Evolutionary conservation across 2,797 vertebrate species (phyloP).

Genomic region (Scolopax rusticola): DNA sequence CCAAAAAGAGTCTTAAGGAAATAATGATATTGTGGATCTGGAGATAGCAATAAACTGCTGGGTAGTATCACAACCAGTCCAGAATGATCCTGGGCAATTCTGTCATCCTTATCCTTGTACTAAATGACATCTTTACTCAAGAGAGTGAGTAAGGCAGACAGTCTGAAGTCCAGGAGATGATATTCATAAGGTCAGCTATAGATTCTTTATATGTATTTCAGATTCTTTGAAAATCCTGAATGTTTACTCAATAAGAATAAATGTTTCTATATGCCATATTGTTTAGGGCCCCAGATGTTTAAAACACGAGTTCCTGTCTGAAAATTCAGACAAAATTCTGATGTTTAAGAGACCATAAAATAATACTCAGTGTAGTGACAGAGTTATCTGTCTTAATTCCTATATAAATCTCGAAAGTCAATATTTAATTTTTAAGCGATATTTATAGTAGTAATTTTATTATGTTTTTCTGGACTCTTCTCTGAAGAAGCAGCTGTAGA

Average conservation of each 20-base stretch:
- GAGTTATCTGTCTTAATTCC: slow-evolving; percentile 10
- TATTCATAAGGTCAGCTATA: not conserved
- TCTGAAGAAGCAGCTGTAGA: not conserved
- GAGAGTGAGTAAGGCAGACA: not conserved
- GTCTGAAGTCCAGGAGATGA: not conserved
- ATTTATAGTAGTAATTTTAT: slow-evolving; percentile 20
- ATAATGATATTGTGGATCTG: not conserved
- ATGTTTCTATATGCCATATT: not conserved
- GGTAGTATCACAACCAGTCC: not conserved
- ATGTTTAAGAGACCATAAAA: not conserved
- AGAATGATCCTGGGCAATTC: not conserved
- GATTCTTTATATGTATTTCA: not conserved
- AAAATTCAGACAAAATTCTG: not conserved
- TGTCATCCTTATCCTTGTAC: not conserved
- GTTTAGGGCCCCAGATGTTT: not conserved
- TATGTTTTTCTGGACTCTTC: not conserved
- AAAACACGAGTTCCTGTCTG: not conserved
- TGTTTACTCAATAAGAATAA: not conserved
- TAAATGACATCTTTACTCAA: not conserved
- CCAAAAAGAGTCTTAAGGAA: not conserved
- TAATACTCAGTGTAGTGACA: not conserved
- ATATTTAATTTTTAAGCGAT: not conserved
- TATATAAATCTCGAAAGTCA: not conserved
- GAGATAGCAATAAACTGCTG: not conserved
- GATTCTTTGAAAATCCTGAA: not conserved